A percentile compares a stretch with the other conserved stretches of the same genome.
Evolutionary conservation across 2,113 vertebrate species (phyloP).

Genomic region (Lagopus muta): DNA sequence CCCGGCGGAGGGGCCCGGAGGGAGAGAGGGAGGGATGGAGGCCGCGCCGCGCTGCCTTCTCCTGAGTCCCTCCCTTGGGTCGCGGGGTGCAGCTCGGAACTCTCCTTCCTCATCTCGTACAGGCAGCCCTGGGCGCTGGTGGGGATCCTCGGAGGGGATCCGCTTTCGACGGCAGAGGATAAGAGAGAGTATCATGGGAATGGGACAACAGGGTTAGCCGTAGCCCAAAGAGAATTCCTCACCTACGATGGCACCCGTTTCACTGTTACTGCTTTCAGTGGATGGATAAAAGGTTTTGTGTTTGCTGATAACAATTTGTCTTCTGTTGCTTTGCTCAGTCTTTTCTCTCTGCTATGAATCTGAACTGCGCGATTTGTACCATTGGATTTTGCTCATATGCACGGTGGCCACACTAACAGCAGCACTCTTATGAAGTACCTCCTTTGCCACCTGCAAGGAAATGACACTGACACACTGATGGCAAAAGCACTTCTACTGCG

Average conservation of each 20-base stretch:
- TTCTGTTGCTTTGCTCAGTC: not conserved
- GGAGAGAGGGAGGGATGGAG: accelerated
- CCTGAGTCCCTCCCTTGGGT: not conserved
- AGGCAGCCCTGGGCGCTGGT: slow-evolving; percentile 71
- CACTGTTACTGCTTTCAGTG: slow-evolving; percentile 55
- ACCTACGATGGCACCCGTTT: slow-evolving; percentile 16
- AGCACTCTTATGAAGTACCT: accelerated
- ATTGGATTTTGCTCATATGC: accelerated
- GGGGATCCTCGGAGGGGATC: slow-evolving; percentile 21
- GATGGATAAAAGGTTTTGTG: slow-evolving; percentile 60
- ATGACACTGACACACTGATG: not conserved
- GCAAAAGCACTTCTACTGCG: not conserved
- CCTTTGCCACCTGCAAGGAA: not conserved
- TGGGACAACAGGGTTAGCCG: slow-evolving; percentile 22
- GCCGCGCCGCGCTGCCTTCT: accelerated
- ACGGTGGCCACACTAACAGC: not conserved
- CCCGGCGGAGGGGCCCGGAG: not conserved
- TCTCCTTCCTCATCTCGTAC: not conserved
- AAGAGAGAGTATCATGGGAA: not conserved
- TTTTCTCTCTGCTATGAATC: not conserved
- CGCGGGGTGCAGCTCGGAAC: not conserved
- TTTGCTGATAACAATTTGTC: not conserved
- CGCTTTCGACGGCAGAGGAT: slow-evolving; percentile 6
- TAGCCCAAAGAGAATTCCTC: slow-evolving; percentile 48
- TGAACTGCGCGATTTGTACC: accelerated